A percentile compares a stretch with the other conserved stretches of the same genome.
phyloP scores from a whole-genome alignment of 2,113 vertebrate species.

The Cyanoramphus novaezelandiae region DNA sequence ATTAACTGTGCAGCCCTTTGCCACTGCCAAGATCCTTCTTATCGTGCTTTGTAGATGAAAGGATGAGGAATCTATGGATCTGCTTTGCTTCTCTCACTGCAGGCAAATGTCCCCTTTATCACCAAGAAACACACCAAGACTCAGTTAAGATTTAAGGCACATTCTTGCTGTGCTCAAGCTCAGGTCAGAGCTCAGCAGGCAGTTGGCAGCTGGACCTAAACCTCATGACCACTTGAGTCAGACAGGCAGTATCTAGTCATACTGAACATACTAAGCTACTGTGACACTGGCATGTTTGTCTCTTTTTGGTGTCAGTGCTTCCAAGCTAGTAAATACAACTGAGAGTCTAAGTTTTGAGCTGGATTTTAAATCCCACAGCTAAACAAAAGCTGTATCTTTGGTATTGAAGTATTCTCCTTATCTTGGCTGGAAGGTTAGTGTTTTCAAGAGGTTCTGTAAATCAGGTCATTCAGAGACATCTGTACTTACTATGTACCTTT shows the following conservation, averaged over 20 bases:
- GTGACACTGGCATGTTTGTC: neutral
- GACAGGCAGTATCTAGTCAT: neutral
- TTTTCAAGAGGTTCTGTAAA: neutral
- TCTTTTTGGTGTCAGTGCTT: neutral
- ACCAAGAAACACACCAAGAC: neutral
- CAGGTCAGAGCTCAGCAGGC: neutral
- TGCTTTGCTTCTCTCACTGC: conserved; percentile 3
- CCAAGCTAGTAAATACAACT: neutral
- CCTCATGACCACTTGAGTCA: neutral
- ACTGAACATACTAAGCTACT: neutral
- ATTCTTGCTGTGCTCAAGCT: neutral
- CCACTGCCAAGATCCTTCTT: neutral
- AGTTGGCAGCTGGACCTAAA: neutral
- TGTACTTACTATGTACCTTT: neutral
- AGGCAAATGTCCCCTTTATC: conserved; percentile 4
- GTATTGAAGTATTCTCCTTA: neutral
- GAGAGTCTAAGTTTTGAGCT: neutral
- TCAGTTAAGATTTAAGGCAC: neutral
- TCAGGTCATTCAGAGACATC: neutral
- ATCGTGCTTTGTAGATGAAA: conserved; percentile 16
- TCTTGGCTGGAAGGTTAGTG: neutral
- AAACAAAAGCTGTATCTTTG: neutral
- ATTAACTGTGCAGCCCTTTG: neutral
- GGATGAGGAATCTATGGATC: neutral
- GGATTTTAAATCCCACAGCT: neutral